These are phyloP conservation scores for Marasmarcha lunaedactyla DNA, from an alignment of 2,888 invertebrate species.

Conservation along the genomic window DNA sequence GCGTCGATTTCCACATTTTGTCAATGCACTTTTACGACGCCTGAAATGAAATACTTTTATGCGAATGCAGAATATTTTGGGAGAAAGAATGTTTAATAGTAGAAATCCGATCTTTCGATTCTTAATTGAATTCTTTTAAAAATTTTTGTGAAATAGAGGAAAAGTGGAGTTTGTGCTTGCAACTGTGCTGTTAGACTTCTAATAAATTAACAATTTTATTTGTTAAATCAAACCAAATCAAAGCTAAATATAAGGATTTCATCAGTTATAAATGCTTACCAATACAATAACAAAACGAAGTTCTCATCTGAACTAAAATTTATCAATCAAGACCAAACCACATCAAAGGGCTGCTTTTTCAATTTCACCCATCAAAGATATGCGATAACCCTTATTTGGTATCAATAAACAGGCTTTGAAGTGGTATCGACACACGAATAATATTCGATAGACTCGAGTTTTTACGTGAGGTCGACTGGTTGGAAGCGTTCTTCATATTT, in stretches of 20 bases:
- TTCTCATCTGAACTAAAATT: neutral
- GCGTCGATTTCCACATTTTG: conserved; percentile 22
- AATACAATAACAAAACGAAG: no score
- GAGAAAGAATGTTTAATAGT: neutral
- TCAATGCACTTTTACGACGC: conserved; percentile 5
- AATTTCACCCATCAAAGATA: neutral
- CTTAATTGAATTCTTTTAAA: no score
- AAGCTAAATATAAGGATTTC: no score
- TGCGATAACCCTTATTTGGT: neutral
- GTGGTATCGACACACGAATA: conserved; percentile 38
- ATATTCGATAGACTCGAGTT: conserved; percentile 60
- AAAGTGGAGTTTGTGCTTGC: no score
- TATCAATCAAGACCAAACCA: neutral
- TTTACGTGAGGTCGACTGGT: conserved; percentile 48
- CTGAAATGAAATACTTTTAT: neutral
- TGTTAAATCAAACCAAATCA: no score
- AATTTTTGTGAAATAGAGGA: no score
- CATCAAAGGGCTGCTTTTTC: conserved; percentile 1
- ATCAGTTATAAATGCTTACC: no score
- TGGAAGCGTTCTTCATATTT: conserved; percentile 40
- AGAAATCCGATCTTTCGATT: neutral
- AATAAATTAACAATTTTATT: no score
- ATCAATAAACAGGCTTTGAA: conserved; percentile 7
- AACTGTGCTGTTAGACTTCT: no score
- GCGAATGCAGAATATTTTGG: conserved; percentile 1